Evolutionary conservation across 2,113 vertebrate species (phyloP), one percentile per base, ranked within the genome.

Genomic region (Proteles cristata): DNA sequence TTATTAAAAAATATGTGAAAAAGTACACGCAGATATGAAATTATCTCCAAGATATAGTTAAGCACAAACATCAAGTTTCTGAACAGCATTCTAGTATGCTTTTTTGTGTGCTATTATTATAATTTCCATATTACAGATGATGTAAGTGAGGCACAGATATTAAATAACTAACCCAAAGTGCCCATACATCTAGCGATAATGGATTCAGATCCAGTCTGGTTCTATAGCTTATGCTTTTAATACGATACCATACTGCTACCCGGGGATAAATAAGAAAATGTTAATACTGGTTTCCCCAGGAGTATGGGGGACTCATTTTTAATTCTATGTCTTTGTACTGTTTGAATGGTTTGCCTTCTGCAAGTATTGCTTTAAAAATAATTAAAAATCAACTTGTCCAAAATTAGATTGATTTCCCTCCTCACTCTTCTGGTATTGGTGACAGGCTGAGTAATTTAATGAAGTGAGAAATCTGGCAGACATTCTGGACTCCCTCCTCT

Each of bases 1-100:
- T 79, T 96, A 94, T 87, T 87, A 74, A 87, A 74, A 87, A 66
- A 43, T 69, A 48, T 93, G 53, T 97, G 55, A 7, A 86, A 91
- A 96, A 88, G 25, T 88, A 71, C 76, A n/a, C 76, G 79, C 35
- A 76, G 33, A 65, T 93, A 76, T 33, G 33, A 91, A 91, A 87
- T 93, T 84, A 83, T 76, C 76, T 97, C 35, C 4, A 45, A 80
- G 33, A 93, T 93, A 74, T 39, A 69, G 28, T 92, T 81, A 91
- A 90, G n/a, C 53, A 93, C 16, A 68, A 88, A 74, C 33, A 83
- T 25, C 84, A 90, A 92, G 35, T 4, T 93, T 92, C 69, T 61
- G 50, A 79, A 65, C 43, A 84, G 19, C 79, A 84, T 81, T 96
- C 73, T 86, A 55, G 55, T 77, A 45, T 66, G 48, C 10, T 19